A percentile compares a stretch with the other conserved stretches of the same genome.
Evolutionary conservation across 2,113 vertebrate species (phyloP).

Genomic region (Vireo altiloquus): DNA sequence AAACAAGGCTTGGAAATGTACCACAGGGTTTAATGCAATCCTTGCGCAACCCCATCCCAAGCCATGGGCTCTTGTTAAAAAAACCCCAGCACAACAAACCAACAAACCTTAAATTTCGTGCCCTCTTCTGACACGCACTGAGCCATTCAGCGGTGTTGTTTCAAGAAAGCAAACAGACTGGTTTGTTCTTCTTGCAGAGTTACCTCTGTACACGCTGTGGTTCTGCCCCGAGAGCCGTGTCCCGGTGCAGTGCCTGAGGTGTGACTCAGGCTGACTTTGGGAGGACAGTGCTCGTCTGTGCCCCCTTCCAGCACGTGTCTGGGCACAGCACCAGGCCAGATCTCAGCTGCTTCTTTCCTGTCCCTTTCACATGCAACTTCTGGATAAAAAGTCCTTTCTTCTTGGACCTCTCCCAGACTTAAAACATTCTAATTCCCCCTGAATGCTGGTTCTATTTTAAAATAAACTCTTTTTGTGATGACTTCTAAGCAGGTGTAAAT

Average conservation of each 20-base stretch:
- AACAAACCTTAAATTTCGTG: background rate
- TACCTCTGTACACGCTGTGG: background rate
- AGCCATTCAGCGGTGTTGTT: background rate
- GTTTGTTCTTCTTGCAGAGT: background rate
- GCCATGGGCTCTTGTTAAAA: background rate
- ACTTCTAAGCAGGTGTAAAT: background rate
- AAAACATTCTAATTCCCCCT: background rate
- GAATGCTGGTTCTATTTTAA: background rate
- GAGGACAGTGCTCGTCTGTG: background rate
- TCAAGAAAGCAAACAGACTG: background rate
- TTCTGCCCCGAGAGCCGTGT: background rate
- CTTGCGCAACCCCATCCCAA: conserved; percentile 1
- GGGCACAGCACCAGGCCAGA: background rate
- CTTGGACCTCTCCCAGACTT: background rate
- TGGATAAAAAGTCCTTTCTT: background rate
- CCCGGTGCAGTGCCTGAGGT: background rate
- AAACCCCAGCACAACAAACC: background rate
- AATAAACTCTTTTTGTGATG: background rate
- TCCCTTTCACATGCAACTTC: background rate
- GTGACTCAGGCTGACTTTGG: background rate
- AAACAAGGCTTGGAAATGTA: conserved; percentile 61
- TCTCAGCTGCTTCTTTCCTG: background rate
- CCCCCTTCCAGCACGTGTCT: background rate
- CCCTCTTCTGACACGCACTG: background rate
- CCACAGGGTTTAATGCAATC: conserved; percentile 23